Conservation (phyloP, 2,888 invertebrate genomes). For the Euclidia mi region DNA sequence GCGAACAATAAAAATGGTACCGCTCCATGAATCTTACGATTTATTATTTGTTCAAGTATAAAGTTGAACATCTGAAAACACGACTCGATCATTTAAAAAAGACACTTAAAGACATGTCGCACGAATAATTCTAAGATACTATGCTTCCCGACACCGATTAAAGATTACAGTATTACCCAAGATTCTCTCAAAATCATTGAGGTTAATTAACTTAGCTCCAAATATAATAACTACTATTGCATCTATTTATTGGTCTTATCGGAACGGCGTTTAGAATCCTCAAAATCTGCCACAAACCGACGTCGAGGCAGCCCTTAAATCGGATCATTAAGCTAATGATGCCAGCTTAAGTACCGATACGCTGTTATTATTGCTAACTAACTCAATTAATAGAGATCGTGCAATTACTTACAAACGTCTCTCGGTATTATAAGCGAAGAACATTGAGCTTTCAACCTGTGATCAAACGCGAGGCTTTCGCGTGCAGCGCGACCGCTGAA, state of each 20-base stretch:
- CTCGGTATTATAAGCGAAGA: constrained; percentile 28
- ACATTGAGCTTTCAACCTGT: constrained; percentile 41
- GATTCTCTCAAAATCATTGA: constrained; percentile 31
- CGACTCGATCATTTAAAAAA: constrained; percentile 46
- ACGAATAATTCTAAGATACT: constrained; percentile 43
- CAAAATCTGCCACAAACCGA: constrained; percentile 49
- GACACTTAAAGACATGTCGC: constrained; percentile 26
- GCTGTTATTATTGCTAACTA: constrained; percentile 73
- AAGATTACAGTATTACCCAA: constrained; percentile 43
- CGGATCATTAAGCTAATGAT: constrained; percentile 77
- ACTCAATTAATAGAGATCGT: constrained; percentile 73
- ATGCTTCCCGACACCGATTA: constrained; percentile 28
- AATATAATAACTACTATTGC: constrained; percentile 36
- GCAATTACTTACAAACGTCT: constrained; percentile 55
- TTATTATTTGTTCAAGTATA: constrained; percentile 52
- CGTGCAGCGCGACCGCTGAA: constrained; percentile 35
- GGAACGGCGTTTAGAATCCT: constrained; percentile 46
- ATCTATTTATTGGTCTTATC: constrained; percentile 42
- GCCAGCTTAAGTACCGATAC: constrained; percentile 73
- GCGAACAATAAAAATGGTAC: constrained; percentile 54
- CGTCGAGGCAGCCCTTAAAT: constrained; percentile 60
- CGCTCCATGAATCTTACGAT: constrained; percentile 42
- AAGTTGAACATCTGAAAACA: constrained; percentile 39
- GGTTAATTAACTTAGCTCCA: constrained; percentile 40
- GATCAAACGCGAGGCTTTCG: constrained; percentile 32